Evolutionary conservation across 2,797 vertebrate species (phyloP).

Genomic region (Tinamus major): DNA sequence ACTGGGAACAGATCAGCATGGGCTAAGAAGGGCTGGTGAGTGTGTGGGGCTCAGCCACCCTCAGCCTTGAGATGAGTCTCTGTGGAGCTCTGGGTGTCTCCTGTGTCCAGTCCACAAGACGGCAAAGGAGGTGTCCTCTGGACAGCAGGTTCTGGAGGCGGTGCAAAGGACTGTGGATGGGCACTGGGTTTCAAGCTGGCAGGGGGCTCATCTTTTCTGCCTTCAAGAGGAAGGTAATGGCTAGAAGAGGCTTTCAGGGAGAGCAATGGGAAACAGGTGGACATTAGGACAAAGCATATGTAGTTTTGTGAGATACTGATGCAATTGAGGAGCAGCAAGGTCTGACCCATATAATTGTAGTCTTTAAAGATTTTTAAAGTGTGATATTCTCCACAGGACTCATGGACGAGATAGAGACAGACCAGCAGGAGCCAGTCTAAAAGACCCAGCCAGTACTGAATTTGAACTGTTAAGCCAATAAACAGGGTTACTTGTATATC

Average conservation of each 20-base stretch:
- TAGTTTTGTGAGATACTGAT: not conserved
- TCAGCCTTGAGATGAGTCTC: not conserved
- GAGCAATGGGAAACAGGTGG: not conserved
- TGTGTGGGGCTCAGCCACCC: rapidly evolving
- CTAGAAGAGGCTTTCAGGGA: not conserved
- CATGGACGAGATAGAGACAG: not conserved
- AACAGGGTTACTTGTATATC: not conserved
- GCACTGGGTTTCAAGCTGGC: not conserved
- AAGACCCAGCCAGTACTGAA: not conserved
- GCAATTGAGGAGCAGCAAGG: not conserved
- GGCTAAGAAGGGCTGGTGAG: not conserved
- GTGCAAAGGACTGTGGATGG: not conserved
- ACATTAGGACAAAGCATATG: rapidly evolving
- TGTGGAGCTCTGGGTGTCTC: not conserved
- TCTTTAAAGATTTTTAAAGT: not conserved
- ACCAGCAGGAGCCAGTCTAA: not conserved
- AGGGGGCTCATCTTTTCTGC: not conserved
- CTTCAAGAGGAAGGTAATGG: not conserved
- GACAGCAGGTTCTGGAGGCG: not conserved
- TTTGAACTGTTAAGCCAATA: slow-evolving; percentile 29
- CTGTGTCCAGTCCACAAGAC: rapidly evolving
- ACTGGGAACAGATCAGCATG: not conserved
- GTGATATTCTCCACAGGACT: not conserved
- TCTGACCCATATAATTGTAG: not conserved
- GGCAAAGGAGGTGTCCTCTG: not conserved